A percentile compares a stretch with the other conserved stretches of the same genome.
Conservation (phyloP, 2,113 vertebrate species). For the Natator depressus region DNA sequence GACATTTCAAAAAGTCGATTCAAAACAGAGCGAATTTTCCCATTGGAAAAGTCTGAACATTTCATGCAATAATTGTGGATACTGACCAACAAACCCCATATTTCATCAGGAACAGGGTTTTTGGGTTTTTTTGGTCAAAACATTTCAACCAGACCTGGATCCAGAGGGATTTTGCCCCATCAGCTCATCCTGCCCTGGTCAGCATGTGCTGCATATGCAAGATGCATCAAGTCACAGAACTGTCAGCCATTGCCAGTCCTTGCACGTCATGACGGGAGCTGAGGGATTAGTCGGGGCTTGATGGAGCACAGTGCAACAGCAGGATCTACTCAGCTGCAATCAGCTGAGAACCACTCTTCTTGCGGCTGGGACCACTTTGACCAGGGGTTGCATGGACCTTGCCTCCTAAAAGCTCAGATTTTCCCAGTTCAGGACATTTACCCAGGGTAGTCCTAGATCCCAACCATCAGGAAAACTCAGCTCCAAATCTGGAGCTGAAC, state of each 20-base stretch:
- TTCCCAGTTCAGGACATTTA: neutral
- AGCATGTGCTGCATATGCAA: neutral
- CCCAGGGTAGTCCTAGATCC: neutral
- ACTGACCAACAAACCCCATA: neutral
- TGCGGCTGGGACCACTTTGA: neutral
- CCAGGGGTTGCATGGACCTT: neutral
- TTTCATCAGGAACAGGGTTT: neutral
- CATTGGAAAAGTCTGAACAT: neutral
- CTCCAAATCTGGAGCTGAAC: too few species aligned
- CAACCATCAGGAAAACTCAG: too few species aligned
- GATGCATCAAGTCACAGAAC: neutral
- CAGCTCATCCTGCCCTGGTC: neutral
- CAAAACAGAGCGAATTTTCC: neutral
- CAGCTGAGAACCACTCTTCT: neutral
- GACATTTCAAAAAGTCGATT: constrained; percentile 6
- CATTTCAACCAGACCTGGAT: neutral
- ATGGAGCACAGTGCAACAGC: too few species aligned
- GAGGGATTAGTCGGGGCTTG: neutral
- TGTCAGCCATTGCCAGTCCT: too few species aligned
- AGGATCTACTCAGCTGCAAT: too few species aligned
- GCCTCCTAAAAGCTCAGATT: neutral
- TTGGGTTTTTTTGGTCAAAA: neutral
- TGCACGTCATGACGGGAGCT: neutral
- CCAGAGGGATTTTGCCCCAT: neutral
- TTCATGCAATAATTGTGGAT: neutral